phyloP scores from a whole-genome alignment of 2,888 invertebrate genomes.

The Minunthozetes semirufus region DNA sequence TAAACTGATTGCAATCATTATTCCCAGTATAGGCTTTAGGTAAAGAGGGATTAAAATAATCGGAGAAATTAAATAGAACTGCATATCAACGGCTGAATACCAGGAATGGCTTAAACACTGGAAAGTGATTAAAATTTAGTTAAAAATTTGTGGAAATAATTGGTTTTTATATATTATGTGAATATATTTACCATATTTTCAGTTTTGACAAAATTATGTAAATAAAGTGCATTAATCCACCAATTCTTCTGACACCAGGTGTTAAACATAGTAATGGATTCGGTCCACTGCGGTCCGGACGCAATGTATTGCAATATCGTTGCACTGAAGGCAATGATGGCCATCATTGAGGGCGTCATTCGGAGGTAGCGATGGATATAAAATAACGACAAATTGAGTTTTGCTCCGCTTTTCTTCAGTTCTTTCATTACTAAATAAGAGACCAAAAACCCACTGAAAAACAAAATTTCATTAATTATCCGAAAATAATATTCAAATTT shows the following conservation, averaged over 20 bases:
- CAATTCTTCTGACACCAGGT: slow-evolving; percentile 42
- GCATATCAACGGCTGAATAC: slow-evolving; percentile 44
- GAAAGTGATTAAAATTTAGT: not conserved
- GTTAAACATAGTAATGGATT: slow-evolving; percentile 42
- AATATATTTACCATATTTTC: slow-evolving; percentile 43
- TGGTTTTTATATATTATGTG: not conserved
- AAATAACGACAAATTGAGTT: slow-evolving; percentile 41
- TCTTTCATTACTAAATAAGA: slow-evolving; percentile 42
- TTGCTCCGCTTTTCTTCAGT: slow-evolving; percentile 32
- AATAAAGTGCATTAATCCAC: slow-evolving; percentile 42
- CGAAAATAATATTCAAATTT: not conserved
- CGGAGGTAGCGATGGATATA: slow-evolving; percentile 47
- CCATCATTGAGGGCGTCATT: slow-evolving; percentile 48
- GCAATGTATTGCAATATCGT: slow-evolving; percentile 46
- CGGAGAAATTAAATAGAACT: slow-evolving; percentile 42
- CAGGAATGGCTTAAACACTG: slow-evolving; percentile 44
- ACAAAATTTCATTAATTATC: not conserved
- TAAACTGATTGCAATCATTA: slow-evolving; percentile 30
- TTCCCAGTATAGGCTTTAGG: slow-evolving; percentile 37
- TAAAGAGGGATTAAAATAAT: slow-evolving; percentile 41
- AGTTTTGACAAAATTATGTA: slow-evolving; percentile 43
- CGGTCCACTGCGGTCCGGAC: slow-evolving; percentile 47
- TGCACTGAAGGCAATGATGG: slow-evolving; percentile 46
- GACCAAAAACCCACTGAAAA: slow-evolving; percentile 46
- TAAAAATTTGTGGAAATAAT: not conserved